Base-by-base conservation (phyloP, 2,888 invertebrate genomes). In the Acanthoscelides obtectus region DNA sequence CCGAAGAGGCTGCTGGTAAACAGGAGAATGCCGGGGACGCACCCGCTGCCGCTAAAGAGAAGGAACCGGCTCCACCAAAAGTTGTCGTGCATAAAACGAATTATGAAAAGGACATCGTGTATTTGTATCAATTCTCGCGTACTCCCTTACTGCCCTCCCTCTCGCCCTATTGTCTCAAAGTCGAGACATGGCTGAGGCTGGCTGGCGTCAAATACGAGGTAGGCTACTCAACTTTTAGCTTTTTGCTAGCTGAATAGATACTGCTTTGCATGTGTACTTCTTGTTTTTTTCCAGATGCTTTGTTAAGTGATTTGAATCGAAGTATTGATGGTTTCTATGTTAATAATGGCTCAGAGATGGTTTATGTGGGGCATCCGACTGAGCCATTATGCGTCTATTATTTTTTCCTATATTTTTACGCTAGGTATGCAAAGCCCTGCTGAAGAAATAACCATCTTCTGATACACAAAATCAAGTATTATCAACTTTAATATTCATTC, bases 121-220 rank as follows among this genome's bases (percentile, higher is more conserved):
- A 98, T 88, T 88, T 98, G 85, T 96, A 96, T 87, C 97, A 97
- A 87, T 96, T 97, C 86, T 92, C 95, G 78, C 91, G 97, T 83
- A 95, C 95, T 79, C 94, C 96, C 78, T 88, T 94, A 84, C 88
- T 97, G 83, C 97, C 97, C 74, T 96, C 96, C 75, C 89, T 95
- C 81, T 97, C 96, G 78, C 95, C 96, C 73, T 97, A 94, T 87
- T 96, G 96, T 88, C 90, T 97, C 85, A 97, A 97, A 90, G 94
- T 97, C 81, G 97, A 98, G 89, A 96, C 97, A 82, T 97, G 96
- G 96, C 90, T 98, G 79, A 91, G 97, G 84, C 90, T 97, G 81
- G 92, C 93, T 83, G 95, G 93, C 84, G 90, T 97, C 85, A 95
- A 94, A 88, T 97, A 97, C 87, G 96, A 97, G 95, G 97, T 97